A percentile compares a stretch with the other conserved stretches of the same genome.
phyloP scores from a whole-genome alignment of 2,888 invertebrate species.

The Notocelia uddmanniana region DNA sequence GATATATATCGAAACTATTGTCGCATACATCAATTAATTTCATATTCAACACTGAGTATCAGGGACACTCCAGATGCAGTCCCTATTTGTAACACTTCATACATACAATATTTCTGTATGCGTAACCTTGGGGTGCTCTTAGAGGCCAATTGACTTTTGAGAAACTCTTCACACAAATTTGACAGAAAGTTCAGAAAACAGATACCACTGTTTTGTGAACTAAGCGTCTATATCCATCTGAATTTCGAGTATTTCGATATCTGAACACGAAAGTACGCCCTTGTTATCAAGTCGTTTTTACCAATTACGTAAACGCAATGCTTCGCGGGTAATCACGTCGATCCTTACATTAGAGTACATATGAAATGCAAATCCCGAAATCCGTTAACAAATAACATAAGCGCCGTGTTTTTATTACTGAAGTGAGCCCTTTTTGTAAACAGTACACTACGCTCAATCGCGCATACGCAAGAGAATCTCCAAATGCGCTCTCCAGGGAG shows the following conservation, averaged over 20 bases:
- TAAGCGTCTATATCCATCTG: background rate
- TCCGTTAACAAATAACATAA: background rate
- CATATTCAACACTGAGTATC: background rate
- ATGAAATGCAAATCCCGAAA: slow-evolving; percentile 1
- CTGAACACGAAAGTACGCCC: background rate
- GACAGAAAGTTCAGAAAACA: too few species aligned
- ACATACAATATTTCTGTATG: slow-evolving; percentile 1
- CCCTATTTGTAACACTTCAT: background rate
- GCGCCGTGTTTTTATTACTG: background rate
- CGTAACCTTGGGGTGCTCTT: background rate
- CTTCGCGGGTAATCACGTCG: background rate
- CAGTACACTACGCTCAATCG: background rate
- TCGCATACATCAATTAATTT: too few species aligned
- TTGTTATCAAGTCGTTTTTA: background rate
- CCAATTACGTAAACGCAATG: background rate
- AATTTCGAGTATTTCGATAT: background rate
- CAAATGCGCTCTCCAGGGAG: slow-evolving; percentile 9
- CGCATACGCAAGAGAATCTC: background rate
- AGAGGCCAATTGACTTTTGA: background rate
- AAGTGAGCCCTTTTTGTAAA: background rate
- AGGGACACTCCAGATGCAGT: background rate
- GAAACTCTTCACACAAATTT: background rate
- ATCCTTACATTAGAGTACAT: background rate
- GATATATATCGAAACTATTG: background rate
- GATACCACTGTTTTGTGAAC: too few species aligned